Evolutionary conservation across 37 sponge, comb jelly and placozoan genomes (phyloP).

Genomic region (Ephydatia muelleri): DNA sequence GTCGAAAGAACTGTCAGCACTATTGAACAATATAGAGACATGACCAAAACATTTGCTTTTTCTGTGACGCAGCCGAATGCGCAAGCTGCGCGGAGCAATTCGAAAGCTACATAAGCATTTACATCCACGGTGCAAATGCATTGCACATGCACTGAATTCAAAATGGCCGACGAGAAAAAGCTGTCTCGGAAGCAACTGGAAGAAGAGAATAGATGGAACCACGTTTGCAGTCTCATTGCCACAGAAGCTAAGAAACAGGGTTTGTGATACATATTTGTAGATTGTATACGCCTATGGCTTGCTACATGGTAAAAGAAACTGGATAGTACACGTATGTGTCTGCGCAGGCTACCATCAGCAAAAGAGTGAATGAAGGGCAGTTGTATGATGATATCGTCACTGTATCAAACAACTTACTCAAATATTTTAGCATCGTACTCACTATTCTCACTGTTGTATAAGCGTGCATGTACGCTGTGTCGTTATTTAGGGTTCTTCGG

Average conservation of each 20-base stretch:
- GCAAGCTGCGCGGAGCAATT: background rate
- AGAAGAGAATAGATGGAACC: background rate
- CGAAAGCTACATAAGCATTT: background rate
- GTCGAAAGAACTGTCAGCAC: background rate
- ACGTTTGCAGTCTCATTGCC: background rate
- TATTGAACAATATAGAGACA: background rate
- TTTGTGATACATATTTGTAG: background rate
- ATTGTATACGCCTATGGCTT: too few species aligned
- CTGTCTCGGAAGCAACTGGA: background rate
- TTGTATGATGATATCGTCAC: too few species aligned
- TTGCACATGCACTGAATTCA: background rate
- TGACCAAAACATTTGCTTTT: background rate
- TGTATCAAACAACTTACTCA: too few species aligned
- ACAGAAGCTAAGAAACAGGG: background rate
- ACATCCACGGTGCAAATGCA: background rate
- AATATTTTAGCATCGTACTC: too few species aligned
- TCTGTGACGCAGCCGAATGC: background rate
- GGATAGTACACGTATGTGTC: too few species aligned
- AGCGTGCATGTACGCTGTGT: too few species aligned
- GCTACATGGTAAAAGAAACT: too few species aligned
- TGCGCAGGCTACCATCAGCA: too few species aligned
- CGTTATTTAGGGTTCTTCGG: background rate
- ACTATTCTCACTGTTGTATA: too few species aligned
- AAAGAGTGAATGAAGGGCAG: too few species aligned
- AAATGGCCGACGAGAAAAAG: background rate